Base-by-base conservation (phyloP, 2,888 invertebrate species). In the Plebejus anna region DNA sequence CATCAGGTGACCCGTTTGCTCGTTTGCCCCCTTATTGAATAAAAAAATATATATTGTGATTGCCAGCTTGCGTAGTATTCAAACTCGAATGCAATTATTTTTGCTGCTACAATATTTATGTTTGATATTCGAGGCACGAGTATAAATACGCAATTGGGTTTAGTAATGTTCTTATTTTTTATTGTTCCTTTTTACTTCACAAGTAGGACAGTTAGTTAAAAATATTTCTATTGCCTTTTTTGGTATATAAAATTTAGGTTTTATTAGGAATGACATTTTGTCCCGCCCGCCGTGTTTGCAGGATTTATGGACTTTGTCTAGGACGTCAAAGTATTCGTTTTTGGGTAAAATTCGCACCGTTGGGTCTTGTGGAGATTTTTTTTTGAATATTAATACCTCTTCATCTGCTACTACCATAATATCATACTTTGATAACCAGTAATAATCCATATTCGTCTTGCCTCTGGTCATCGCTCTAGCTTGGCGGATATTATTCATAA, bases 191-290 rank as follows among this genome's bases (percentile, higher is more conserved):
- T 42, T 38, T 42, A 51, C 77, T 72, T 77, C 61, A 79, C 82
- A 82, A 13, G 78, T 79, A 38, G 80, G 76, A 77, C 82, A 82
- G 7, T 81, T 73, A 59, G 76, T 59, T n/a, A 80, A 42, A 76
- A 80, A 82, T 75, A 81, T 79, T 77, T 80, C 78, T 22, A 81
- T 78, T n/a, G 80, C 80, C 75, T 78, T 79, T 75, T 77, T 79
- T 22, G 81, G 79, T 42, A 82, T 79, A 70, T 78, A 59, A 55
- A 77, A 79, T 57, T 70, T 78, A n/a, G 77, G 71, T 76, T 81
- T 82, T 13, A 82, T 75, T 7, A 36, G 70, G n/a, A 76, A 22
- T 16, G 78, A 32, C 73, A 80, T 80, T 80, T 82, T 82, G 55
- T 80, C 80, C 76, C 80, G 75, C 13, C 81, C 79, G 59, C 80